These are phyloP conservation scores for Apotomis capreana DNA, from an alignment of 2,888 invertebrate genomes.

Conservation along the genomic window DNA sequence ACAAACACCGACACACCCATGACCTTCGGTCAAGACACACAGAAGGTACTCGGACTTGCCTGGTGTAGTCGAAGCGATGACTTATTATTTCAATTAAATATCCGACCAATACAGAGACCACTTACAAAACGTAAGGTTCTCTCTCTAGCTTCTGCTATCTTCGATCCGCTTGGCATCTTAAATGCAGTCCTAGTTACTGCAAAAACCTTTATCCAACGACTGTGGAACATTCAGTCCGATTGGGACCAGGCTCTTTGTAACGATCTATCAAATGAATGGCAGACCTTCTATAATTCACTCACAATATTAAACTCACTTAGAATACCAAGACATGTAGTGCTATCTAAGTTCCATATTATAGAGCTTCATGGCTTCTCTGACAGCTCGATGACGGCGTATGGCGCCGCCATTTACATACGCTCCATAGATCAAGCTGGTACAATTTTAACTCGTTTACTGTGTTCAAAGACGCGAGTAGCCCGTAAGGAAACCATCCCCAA, in stretches of 20 bases:
- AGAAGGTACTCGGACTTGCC: constrained; percentile 14
- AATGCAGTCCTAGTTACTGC: constrained; percentile 6
- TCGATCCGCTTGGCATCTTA: constrained; percentile 10
- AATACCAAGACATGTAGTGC: constrained; percentile 12
- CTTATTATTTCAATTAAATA: constrained; percentile 3
- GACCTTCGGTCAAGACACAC: not conserved
- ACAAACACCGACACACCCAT: not conserved
- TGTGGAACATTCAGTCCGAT: constrained; percentile 3
- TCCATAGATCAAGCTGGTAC: not conserved
- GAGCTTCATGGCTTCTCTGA: constrained; percentile 6
- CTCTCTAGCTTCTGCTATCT: constrained; percentile 3
- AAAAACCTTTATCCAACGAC: constrained; percentile 14
- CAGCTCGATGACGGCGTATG: constrained; percentile 11
- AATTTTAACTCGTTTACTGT: not conserved
- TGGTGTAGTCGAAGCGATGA: constrained; percentile 8
- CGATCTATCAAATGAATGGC: constrained; percentile 2
- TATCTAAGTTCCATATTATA: not conserved
- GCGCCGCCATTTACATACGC: constrained; percentile 1
- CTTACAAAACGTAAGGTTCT: constrained; percentile 13
- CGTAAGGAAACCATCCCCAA: constrained; percentile 6
- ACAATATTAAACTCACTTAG: constrained; percentile 6
- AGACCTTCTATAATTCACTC: constrained; percentile 5
- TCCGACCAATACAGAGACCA: not conserved
- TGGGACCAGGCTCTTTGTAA: constrained; percentile 5
- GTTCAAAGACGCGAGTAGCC: constrained; percentile 6